Evolutionary conservation across 2,888 invertebrate species (phyloP), one percentile per base, ranked within the genome.

Genomic region (Charanyca ferruginea): DNA sequence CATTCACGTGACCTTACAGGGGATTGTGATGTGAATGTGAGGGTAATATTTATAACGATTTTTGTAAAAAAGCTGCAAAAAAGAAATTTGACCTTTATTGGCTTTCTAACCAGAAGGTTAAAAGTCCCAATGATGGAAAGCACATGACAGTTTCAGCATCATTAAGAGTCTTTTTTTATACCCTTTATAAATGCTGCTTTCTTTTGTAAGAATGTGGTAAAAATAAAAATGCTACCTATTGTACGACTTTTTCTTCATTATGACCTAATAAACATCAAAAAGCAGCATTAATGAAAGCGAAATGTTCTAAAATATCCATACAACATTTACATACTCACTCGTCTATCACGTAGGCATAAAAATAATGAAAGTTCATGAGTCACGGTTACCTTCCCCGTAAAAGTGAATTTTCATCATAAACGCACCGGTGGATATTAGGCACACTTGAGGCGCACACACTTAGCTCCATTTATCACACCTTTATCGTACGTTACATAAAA

Each of bases 401-500:
- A 75, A 70, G 59, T 71, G 70, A 79, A 68, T 79, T 76, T 76
- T 68, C 67, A 79, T 79, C 69, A 71, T 68, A 77, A 75, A 64
- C 78, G 77, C 63, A 60, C 69, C 80, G 54, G 49, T 64, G 80
- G 73, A 84, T 85, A 86, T 85, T 83, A 85, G 80, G 65, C 75
- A 70, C 73, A 81, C 69, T 80, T 68, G 69, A 70, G 59, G 70
- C 80, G 62, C 65, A 67, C 74, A 74, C 69, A 73, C 66, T 76
- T 77, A 73, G 61, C 70, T 81, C 73, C 83, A 86, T 86, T 84
- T 85, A 85, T 87, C 85, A 87, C 75, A 83, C 79, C 83, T 80
- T 86, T 79, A 81, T 81, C 79, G 73, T 70, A 76, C 71, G 66
- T 77, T 75, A 74, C 75, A 73, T 77, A 81, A 74, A 83, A 79